Percentiles rank a stretch among this genome's conserved stretches.
phyloP scores from a whole-genome alignment of 2,888 invertebrate species.

The Cosmopolites sordidus region DNA sequence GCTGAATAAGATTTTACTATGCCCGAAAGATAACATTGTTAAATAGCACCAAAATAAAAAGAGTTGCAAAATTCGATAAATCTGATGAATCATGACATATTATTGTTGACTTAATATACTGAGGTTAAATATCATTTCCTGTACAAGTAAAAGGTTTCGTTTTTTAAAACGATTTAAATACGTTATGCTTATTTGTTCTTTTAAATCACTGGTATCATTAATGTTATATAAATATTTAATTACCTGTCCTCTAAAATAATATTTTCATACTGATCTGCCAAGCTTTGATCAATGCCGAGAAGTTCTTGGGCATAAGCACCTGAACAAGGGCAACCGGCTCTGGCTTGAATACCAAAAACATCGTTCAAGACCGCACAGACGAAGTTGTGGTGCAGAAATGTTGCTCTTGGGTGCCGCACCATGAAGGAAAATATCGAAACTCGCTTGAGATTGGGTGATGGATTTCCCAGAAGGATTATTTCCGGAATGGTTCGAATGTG shows the following conservation, averaged over 20 bases:
- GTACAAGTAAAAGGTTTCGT: no score
- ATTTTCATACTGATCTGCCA: conserved; percentile 72
- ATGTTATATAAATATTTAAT: conserved; percentile 7
- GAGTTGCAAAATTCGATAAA: no score
- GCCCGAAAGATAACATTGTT: no score
- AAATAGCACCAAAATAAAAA: no score
- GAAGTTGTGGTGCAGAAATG: conserved; percentile 85
- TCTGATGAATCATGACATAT: no score
- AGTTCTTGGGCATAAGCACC: conserved; percentile 81
- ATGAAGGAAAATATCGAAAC: conserved; percentile 84
- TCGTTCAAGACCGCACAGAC: conserved; percentile 84
- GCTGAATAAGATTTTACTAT: no score
- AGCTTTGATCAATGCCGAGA: conserved; percentile 73
- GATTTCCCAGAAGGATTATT: conserved; percentile 71
- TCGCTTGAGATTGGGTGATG: conserved; percentile 61
- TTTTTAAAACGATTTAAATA: no score
- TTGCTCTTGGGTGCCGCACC: conserved; percentile 74
- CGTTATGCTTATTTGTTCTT: no score
- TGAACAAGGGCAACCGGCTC: conserved; percentile 77
- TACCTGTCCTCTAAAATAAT: conserved; percentile 61
- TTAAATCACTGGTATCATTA: no score
- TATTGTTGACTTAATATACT: no score
- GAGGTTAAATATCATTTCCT: no score
- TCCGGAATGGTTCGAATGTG: conserved; percentile 75
- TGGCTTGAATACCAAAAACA: conserved; percentile 84